Conservation (phyloP, 2,113 vertebrate genomes). For the Alectura lathami region DNA sequence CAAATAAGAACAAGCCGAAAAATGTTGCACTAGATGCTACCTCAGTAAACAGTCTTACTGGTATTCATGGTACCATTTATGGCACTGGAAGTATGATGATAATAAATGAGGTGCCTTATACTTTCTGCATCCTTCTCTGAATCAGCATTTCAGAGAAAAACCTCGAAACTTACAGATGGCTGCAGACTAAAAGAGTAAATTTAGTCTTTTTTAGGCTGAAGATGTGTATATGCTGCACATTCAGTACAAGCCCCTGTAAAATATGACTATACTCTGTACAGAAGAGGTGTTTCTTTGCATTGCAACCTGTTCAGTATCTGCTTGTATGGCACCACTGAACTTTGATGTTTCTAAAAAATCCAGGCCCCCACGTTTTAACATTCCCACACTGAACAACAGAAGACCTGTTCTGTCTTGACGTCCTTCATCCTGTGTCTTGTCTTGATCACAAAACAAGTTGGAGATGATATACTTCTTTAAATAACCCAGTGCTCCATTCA, state of each 20-base stretch:
- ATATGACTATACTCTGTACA: neutral
- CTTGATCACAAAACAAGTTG: neutral
- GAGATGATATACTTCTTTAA: neutral
- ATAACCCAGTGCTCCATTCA: neutral
- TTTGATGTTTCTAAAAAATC: neutral
- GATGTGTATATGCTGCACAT: neutral
- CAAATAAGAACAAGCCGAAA: neutral
- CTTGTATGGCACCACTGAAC: neutral
- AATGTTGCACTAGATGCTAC: neutral
- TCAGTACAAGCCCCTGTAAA: neutral
- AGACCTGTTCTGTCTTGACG: neutral
- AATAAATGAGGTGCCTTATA: neutral
- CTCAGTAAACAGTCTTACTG: neutral
- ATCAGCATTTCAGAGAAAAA: neutral
- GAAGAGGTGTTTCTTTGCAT: neutral
- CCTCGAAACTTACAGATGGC: neutral
- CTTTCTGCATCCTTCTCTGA: neutral
- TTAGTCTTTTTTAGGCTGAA: neutral
- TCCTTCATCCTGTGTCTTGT: neutral
- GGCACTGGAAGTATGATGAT: neutral
- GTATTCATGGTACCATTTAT: neutral
- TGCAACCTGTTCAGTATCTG: neutral
- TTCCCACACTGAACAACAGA: neutral
- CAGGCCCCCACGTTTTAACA: neutral
- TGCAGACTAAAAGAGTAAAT: neutral